phyloP scores from a whole-genome alignment of 1,140 invertebrate genomes.

The Pteromalus puparum region DNA sequence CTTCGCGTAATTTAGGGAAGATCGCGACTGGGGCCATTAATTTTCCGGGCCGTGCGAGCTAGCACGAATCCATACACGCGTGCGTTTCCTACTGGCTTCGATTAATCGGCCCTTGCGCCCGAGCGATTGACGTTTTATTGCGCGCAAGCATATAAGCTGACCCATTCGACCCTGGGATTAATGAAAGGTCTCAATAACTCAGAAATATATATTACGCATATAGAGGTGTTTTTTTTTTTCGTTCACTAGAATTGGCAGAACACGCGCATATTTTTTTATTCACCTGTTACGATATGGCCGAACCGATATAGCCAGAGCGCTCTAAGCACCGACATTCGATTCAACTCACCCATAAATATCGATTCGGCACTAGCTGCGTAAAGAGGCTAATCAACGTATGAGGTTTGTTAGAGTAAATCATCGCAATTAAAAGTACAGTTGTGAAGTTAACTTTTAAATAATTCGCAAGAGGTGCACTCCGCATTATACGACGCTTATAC shows the following conservation, averaged over 20 bases:
- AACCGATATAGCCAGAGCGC: no score
- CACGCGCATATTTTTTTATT: no score
- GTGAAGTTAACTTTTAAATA: no score
- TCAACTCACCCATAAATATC: no score
- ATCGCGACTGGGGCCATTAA: slow-evolving; percentile 34
- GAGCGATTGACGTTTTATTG: slow-evolving; percentile 37
- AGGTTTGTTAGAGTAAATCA: no score
- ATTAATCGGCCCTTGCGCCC: slow-evolving; percentile 24
- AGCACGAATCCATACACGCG: neutral
- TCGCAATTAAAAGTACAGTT: no score
- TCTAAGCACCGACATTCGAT: no score
- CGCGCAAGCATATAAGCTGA: neutral
- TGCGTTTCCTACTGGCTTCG: neutral
- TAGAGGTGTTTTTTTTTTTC: neutral
- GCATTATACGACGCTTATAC: no score
- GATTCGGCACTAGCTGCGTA: neutral
- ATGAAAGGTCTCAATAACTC: neutral
- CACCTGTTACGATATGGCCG: no score
- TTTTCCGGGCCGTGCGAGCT: slow-evolving; percentile 2
- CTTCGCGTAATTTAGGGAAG: slow-evolving; percentile 42
- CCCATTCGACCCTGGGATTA: neutral
- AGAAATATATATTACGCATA: neutral
- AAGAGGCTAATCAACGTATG: no score
- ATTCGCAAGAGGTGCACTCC: no score
- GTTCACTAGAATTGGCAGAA: no score